Evolutionary conservation across 2,113 vertebrate species (phyloP).

Genomic region (Ariopsis seemanni): DNA sequence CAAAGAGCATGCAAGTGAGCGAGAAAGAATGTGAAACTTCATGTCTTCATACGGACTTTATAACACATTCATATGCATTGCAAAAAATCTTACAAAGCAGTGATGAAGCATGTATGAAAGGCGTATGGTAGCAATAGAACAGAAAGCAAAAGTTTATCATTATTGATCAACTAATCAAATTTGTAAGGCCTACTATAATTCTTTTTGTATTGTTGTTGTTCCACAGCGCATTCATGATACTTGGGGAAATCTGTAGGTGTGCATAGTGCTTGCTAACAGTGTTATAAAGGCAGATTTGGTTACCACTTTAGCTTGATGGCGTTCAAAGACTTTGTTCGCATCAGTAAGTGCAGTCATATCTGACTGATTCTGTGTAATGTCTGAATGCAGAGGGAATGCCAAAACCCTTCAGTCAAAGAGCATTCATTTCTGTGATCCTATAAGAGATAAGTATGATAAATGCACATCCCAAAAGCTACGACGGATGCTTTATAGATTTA

Average conservation of each 20-base stretch:
- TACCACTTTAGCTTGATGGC: not conserved
- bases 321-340: not conserved
- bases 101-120: not conserved
- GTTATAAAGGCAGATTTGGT: not conserved
- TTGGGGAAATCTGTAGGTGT: not conserved
- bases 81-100: not conserved
- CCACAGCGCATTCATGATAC: not conserved
- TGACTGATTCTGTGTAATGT: not conserved
- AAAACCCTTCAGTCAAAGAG: not conserved
- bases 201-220: not conserved
- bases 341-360: not conserved
- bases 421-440: not conserved
- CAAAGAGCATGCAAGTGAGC: not conserved
- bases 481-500: not conserved
- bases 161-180: not conserved
- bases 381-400: not conserved
- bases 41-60: not conserved
- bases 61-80: not conserved
- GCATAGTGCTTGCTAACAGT: not conserved
- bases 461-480: not conserved
- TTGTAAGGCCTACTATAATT: not conserved
- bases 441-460: not conserved
- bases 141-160: not conserved
- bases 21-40: not conserved
- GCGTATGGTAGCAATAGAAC: not conserved